Evolutionary conservation across 2,113 vertebrate genomes (phyloP).

Genomic region (Pluvialis apricaria): DNA sequence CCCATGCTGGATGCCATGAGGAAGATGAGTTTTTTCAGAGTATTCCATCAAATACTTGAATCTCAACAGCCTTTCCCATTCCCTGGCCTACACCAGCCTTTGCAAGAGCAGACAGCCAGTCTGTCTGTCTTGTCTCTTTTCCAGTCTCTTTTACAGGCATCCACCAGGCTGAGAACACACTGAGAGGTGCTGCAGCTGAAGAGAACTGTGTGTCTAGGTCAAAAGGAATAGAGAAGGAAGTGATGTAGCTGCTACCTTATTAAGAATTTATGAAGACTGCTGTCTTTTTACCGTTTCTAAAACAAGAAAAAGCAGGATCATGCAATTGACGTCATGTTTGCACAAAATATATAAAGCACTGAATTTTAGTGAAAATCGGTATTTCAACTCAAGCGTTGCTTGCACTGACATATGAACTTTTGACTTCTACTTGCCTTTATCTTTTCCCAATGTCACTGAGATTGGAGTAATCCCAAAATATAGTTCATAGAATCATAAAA

Average conservation of each 20-base stretch:
- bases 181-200: neutral
- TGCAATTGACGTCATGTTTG: neutral
- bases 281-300: neutral
- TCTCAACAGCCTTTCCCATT: neutral
- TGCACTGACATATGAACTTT: neutral
- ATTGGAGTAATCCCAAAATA: neutral
- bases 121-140: neutral
- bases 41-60: neutral
- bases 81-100: neutral
- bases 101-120: neutral
- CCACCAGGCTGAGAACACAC: neutral
- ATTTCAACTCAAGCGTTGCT: neutral
- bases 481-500: neutral
- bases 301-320: neutral
- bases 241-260: neutral
- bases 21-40: neutral
- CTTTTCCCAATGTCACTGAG: neutral
- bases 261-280: neutral
- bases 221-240: neutral
- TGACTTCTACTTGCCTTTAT: neutral
- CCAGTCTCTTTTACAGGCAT: neutral
- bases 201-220: neutral
- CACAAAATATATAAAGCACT: neutral
- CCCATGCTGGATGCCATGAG: neutral
- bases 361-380: neutral